Base-by-base conservation (phyloP, 2,113 vertebrate species). In the Oryzias woworae region DNA sequence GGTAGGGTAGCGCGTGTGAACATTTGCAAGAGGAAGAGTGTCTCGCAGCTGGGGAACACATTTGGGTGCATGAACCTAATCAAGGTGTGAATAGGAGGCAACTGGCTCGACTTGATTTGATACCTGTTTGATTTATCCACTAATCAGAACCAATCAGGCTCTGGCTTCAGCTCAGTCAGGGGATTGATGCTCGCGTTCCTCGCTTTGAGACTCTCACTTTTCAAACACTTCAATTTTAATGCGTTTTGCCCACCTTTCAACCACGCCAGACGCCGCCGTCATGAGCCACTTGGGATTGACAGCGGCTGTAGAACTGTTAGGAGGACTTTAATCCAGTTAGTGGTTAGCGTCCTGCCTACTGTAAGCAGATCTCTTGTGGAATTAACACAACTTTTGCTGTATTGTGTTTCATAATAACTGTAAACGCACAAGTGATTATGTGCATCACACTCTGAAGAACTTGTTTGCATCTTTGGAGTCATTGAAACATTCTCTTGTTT, bases 11-110 rank as follows among this genome's bases (percentile, higher is more conserved):
- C 22, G 47, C 20, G 58, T 53, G 71, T 53, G 56, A 62, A 52
- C 57, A 61, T 50, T 60, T 48, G 46, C 16, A 51, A 17, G 43
- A 63, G 59, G 62, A 60, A 73, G 66, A 61, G 66, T 62, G 80
- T 83, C 81, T 70, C 81, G 75, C 77, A 65, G 79, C 80, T 49
- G 47, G 71, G 78, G 72, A 76, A 62, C 61, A 73, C 80, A 67
- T 90, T 86, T 82, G 84, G 81, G 85, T 88, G 83, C 85, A 58
- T 85, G 80, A 84, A 88, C 86, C 86, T 88, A 88, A 90, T 90
- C 86, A 90, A 80, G 70, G 78, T 84, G 77, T 53, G 82, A 83
- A 86, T 87, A 75, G 85, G 89, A 85, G 89, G 79, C 77, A 76
- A 78, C 85, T 82, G 83, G 78, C 81, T 56, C 74, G 41, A 70